These are phyloP conservation scores for Pemphigus obesinymphae DNA, from an alignment of 1,140 invertebrate genomes.

Conservation along the genomic window DNA sequence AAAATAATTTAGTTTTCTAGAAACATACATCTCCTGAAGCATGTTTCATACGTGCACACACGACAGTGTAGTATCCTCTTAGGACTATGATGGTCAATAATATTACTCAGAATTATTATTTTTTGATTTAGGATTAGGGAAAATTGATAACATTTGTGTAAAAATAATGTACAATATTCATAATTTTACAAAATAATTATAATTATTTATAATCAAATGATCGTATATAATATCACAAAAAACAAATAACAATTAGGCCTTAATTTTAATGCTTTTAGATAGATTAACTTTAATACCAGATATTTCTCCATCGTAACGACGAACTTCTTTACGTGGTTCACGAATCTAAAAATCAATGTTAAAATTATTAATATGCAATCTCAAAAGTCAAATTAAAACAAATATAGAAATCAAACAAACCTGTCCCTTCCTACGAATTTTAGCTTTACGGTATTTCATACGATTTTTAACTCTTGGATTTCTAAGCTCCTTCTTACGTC, in stretches of 20 bases:
- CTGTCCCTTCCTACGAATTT: conserved; percentile 83
- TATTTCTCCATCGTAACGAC: conserved; percentile 79
- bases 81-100: too few relatives aligned
- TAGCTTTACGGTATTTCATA: conserved; percentile 84
- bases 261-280: conserved; percentile 80
- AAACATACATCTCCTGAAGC: too few relatives aligned
- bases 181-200: too few relatives aligned
- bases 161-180: too few relatives aligned
- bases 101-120: too few relatives aligned
- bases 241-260: conserved; percentile 52
- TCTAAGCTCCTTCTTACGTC: conserved; percentile 81
- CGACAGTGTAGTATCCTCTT: too few relatives aligned
- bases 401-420: conserved; percentile 49
- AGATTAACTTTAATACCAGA: conserved; percentile 85
- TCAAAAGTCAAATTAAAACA: conserved; percentile 10
- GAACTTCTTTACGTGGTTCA: conserved; percentile 70
- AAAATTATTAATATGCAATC: conserved; percentile 41
- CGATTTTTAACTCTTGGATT: conserved; percentile 92
- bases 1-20: too few relatives aligned
- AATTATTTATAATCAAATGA: neutral
- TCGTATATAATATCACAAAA: neutral
- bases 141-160: too few relatives aligned
- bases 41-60: too few relatives aligned
- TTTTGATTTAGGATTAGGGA: too few relatives aligned
- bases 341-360: conserved; percentile 59